These are phyloP conservation scores for Caracal caracal DNA, from an alignment of 2,113 vertebrate genomes.

Conservation along the genomic window DNA sequence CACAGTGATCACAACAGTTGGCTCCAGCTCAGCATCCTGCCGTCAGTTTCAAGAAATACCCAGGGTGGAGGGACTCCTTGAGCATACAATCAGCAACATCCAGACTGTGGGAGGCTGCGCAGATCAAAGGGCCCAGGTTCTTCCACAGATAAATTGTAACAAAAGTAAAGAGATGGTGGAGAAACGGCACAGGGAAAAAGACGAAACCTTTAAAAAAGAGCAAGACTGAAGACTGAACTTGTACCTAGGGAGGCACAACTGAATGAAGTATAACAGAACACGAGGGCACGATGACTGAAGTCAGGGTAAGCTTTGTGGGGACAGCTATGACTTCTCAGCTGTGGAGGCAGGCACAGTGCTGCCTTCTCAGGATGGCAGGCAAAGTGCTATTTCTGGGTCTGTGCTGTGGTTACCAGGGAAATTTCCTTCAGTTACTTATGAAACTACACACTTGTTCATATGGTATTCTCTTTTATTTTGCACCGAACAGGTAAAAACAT, in stretches of 20 bases:
- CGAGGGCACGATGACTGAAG: not conserved
- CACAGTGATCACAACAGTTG: not conserved
- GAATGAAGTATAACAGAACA: not conserved
- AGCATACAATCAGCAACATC: not conserved
- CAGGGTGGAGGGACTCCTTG: too few relatives aligned
- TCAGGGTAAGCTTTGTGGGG: not conserved
- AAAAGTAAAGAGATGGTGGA: not conserved
- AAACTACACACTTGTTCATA: not conserved
- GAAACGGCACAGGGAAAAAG: not conserved
- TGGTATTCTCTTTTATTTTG: not conserved
- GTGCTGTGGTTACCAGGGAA: not conserved
- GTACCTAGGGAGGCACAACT: not conserved
- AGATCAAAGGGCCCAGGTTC: not conserved
- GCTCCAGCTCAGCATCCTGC: not conserved
- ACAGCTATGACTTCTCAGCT: not conserved
- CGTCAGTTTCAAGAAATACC: not conserved
- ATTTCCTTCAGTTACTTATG: not conserved
- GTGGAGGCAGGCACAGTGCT: too few relatives aligned
- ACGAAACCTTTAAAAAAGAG: not conserved
- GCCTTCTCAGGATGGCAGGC: not conserved
- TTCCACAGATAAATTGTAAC: not conserved
- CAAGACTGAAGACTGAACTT: not conserved
- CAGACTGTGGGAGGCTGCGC: not conserved
- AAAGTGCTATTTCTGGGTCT: not conserved
- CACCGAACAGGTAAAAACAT: not conserved